These are phyloP conservation scores for Muscicapa striata DNA, from an alignment of 2,797 vertebrate species.

Conservation along the genomic window DNA sequence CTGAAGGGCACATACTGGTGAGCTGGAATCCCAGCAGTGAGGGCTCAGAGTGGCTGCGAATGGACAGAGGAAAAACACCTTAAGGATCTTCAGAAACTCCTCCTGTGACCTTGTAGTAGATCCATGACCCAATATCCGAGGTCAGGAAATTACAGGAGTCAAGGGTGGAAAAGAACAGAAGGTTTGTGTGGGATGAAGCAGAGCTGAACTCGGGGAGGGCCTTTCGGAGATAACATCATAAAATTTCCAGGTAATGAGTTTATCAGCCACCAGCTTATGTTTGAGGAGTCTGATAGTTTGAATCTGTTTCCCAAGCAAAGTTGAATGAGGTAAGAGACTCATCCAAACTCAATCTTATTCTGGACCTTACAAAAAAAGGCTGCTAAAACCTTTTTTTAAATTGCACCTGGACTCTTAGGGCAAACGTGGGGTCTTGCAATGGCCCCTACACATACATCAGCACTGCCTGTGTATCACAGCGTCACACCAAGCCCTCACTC, in stretches of 20 bases:
- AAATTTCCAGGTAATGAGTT: not conserved
- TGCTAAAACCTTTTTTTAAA: not conserved
- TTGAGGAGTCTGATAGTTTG: not conserved
- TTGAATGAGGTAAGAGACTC: not conserved
- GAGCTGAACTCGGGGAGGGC: not conserved
- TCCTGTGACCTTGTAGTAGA: not conserved
- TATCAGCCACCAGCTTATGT: not conserved
- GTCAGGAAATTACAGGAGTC: not conserved
- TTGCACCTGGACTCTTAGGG: not conserved
- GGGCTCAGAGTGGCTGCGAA: not conserved
- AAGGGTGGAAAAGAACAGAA: not conserved
- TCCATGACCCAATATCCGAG: not conserved
- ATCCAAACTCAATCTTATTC: not conserved
- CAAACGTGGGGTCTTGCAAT: not conserved
- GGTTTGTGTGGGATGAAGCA: not conserved
- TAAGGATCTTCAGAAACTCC: not conserved
- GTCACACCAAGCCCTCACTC: not conserved
- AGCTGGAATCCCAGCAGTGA: not conserved
- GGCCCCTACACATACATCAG: fast-evolving
- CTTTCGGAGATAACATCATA: not conserved
- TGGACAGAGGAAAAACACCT: not conserved
- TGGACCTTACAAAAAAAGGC: not conserved
- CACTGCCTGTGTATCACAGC: fast-evolving
- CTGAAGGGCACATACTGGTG: not conserved
- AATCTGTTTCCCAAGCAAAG: not conserved